Conservation (phyloP, 1,140 invertebrate species). For the Trachymyrmex septentrionalis region DNA sequence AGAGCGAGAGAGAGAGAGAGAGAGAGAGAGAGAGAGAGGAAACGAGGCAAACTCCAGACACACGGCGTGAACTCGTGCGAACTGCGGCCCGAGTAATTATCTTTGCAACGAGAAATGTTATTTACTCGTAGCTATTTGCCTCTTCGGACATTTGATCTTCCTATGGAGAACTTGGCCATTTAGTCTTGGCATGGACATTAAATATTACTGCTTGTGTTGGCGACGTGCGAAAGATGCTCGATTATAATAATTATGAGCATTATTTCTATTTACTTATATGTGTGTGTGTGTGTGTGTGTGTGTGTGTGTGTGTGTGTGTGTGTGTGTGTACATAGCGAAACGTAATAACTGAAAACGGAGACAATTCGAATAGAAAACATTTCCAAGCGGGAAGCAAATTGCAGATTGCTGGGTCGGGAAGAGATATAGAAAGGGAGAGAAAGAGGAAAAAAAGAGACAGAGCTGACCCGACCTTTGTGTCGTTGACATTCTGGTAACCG, state of each 20-base stretch:
- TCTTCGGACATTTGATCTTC: conserved; percentile 61
- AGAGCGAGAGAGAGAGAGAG: too few relatives aligned
- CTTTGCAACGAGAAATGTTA: conserved; percentile 60
- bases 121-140: conserved; percentile 50
- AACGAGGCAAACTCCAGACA: conserved; percentile 32
- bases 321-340: not conserved
- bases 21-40: not conserved
- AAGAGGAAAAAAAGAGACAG: not conserved
- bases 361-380: conserved; percentile 40
- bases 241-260: conserved; percentile 4
- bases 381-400: conserved; percentile 20
- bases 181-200: conserved; percentile 42
- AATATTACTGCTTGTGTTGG: conserved; percentile 46
- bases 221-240: not conserved
- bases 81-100: conserved; percentile 68
- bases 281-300: too few relatives aligned
- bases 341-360: not conserved
- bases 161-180: conserved; percentile 45
- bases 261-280: not conserved
- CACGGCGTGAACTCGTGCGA: conserved; percentile 40
- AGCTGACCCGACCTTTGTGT: conserved; percentile 67
- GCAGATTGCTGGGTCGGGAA: not conserved
- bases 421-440: not conserved
- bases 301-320: too few relatives aligned
- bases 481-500: conserved; percentile 67